These are phyloP conservation scores for Progne subis DNA, from an alignment of 2,113 vertebrate species.

Conservation along the genomic window DNA sequence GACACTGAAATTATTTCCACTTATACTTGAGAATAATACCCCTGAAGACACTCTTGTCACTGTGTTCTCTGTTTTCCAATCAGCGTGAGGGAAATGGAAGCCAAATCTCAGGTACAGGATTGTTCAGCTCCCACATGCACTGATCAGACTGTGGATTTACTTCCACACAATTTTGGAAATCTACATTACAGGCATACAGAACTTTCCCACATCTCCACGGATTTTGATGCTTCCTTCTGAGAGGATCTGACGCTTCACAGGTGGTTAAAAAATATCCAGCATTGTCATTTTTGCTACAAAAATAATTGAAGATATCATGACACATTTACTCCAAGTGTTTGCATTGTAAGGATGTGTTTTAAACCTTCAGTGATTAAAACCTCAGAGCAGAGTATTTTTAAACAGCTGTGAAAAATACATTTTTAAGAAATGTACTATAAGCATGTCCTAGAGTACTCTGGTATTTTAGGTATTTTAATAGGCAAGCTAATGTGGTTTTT, in stretches of 20 bases:
- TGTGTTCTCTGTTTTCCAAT: not conserved
- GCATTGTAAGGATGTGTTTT: not conserved
- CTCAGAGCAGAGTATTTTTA: not conserved
- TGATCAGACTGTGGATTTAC: not conserved
- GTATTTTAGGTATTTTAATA: not conserved
- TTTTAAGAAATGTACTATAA: not conserved
- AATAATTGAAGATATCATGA: not conserved
- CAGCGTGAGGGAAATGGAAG: not conserved
- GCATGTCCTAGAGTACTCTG: not conserved
- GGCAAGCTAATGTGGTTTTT: not conserved
- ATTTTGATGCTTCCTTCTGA: not conserved
- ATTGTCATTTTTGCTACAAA: not conserved
- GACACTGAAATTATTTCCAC: not conserved
- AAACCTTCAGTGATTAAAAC: not conserved
- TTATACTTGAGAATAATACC: not conserved
- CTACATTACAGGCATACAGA: not conserved
- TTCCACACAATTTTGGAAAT: not conserved
- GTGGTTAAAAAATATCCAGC: not conserved
- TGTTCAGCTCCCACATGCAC: not conserved
- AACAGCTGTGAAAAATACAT: not conserved
- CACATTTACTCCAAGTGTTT: not conserved
- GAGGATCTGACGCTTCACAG: not conserved
- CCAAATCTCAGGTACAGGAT: not conserved
- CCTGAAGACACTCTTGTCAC: not conserved
- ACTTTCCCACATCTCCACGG: not conserved